Evolutionary conservation across 1,140 invertebrate species (phyloP), one percentile per base, ranked within the genome.

Genomic region (Leptinotarsa defecta): DNA sequence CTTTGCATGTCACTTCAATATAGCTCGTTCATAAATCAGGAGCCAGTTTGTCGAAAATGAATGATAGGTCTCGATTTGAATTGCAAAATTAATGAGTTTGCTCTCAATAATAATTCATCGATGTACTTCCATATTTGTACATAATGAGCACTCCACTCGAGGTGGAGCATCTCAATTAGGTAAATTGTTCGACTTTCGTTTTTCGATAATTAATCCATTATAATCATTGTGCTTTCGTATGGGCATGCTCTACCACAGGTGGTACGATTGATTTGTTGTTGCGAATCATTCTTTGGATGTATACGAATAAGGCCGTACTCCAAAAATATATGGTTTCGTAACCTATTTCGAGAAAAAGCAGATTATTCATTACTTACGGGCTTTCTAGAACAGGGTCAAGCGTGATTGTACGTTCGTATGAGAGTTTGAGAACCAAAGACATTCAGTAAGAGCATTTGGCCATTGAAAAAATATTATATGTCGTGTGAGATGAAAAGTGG

Each of bases 1-100:
- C 13, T 19, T 19, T 57, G 52, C 52, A 19, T 57, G 52, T 57
- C 52, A 57, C n/a, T 57, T n/a, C 52, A 19, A 17, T 57, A 5
- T n/a, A n/a, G 15, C 15, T 19, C 15, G 52, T 57, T 17, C 15
- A 57, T 57, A 57, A 57, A 57, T 57, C 15, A 57, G 17, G 4
- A 57, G 6, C 52, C 52, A 57, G 52, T 57, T 57, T 57, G 52
- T 57, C 52, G 52, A 57, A 57, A 57, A 57, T 57, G 52, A 57
- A 57, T 57, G 52, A 57, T 57, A 57, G 52, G 15, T 57, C 52
- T n/a, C 52, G 52, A 57, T 57, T 3, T 57, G 52, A 57, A 57
- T 57, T 57, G 52, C 52, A 57, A 57, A 57, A 57, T 15, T 57
- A 57, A 57, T 13, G 52, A 57, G 52, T 57, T 19, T 13, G 52